Conservation (phyloP, 1,140 invertebrate genomes). For the Drosophila tsacasi region DNA sequence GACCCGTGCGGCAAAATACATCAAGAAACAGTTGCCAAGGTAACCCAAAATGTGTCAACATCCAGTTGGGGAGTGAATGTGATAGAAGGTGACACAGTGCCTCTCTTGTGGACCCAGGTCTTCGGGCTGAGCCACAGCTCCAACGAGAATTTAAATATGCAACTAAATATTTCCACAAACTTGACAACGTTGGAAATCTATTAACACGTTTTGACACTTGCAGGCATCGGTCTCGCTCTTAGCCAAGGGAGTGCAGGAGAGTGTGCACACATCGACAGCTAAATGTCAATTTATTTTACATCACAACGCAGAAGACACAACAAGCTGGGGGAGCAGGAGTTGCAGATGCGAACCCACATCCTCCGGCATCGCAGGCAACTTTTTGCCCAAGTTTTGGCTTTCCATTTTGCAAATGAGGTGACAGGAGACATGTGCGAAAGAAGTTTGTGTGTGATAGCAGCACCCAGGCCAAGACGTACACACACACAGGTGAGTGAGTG, state of each 20-base stretch:
- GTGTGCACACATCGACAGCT: conserved; percentile 67
- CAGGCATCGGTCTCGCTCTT: conserved; percentile 34
- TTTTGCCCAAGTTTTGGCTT: conserved; percentile 79
- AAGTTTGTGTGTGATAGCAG: conserved; percentile 62
- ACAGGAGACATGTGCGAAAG: conserved; percentile 71
- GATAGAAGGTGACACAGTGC: conserved; percentile 15
- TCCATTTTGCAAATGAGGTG: conserved; percentile 82
- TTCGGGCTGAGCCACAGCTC: not conserved
- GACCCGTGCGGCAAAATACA: conserved; percentile 30
- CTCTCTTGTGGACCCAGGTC: not conserved
- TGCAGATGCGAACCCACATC: conserved; percentile 11
- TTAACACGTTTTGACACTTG: conserved; percentile 78
- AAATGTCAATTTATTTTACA: conserved; percentile 82
- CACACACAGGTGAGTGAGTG: conserved; percentile 8
- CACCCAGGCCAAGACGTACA: conserved; percentile 13
- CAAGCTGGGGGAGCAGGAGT: conserved; percentile 33
- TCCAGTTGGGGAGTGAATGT: conserved; percentile 6
- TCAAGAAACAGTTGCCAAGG: conserved; percentile 27
- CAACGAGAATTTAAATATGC: conserved; percentile 75
- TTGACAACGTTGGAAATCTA: conserved; percentile 66
- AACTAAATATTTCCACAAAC: conserved; percentile 62
- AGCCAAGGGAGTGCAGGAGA: not conserved
- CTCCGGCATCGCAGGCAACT: conserved; percentile 41
- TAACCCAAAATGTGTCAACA: conserved; percentile 52
- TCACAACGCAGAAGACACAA: conserved; percentile 50